Evolutionary conservation across 1,140 invertebrate genomes (phyloP).

Genomic region (Drosophila repleta): DNA sequence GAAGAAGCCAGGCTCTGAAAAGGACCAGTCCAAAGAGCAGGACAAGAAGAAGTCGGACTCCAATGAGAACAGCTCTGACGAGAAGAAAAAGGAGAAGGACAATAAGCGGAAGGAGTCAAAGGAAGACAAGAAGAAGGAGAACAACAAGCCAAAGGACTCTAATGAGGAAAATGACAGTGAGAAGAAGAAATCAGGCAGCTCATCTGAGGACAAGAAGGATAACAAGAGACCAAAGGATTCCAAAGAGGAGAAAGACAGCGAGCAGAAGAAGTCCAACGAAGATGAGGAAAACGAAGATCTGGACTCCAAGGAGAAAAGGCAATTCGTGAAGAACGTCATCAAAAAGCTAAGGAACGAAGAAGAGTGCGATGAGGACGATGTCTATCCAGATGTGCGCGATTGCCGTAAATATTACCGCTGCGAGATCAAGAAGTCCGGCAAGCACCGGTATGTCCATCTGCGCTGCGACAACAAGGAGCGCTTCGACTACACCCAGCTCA

Average conservation of each 20-base stretch:
- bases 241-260: constrained; percentile 40
- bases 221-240: constrained; percentile 22
- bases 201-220: constrained; percentile 33
- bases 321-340: constrained; percentile 61
- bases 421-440: constrained; percentile 63
- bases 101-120: constrained; percentile 42
- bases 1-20: constrained; percentile 42
- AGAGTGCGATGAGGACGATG: constrained; percentile 72
- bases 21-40: constrained; percentile 65
- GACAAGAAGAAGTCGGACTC: constrained; percentile 51
- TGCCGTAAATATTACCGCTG: constrained; percentile 76
- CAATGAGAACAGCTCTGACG: constrained; percentile 42
- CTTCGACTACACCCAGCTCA: constrained; percentile 52
- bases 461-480: constrained; percentile 65
- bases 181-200: constrained; percentile 25
- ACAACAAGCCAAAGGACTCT: constrained; percentile 29
- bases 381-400: constrained; percentile 68
- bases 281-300: constrained; percentile 58
- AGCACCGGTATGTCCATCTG: constrained; percentile 58
- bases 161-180: constrained; percentile 46
- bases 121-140: constrained; percentile 28
- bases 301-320: constrained; percentile 62
- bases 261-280: constrained; percentile 44
- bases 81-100: constrained; percentile 37
- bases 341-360: constrained; percentile 73